phyloP scores from a whole-genome alignment of 2,888 invertebrate genomes.

The Arge pagana region DNA sequence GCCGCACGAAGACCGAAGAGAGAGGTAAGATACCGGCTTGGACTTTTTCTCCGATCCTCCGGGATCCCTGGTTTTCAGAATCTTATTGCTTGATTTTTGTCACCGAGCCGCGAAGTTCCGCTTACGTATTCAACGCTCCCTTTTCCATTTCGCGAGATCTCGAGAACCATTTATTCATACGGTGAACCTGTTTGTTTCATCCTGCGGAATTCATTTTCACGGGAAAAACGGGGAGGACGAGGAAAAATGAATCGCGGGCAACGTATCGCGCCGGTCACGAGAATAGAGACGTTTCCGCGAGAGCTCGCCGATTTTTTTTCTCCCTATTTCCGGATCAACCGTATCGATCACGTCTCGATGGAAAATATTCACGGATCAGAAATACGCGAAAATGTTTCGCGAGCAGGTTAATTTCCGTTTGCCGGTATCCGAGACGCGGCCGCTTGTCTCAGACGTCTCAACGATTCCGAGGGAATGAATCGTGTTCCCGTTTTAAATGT shows the following conservation, averaged over 20 bases:
- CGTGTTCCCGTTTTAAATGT: constrained; percentile 53
- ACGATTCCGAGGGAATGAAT: too few species aligned
- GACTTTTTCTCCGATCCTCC: constrained; percentile 24
- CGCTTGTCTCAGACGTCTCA: too few species aligned
- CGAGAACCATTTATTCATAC: constrained; percentile 19
- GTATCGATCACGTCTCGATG: too few species aligned
- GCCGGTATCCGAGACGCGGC: too few species aligned
- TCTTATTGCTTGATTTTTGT: constrained; percentile 31
- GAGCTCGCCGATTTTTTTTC: constrained; percentile 6
- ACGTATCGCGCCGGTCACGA: too few species aligned
- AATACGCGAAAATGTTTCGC: too few species aligned
- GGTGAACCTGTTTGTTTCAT: constrained; percentile 16
- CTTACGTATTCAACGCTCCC: constrained; percentile 24
- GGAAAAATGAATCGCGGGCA: too few species aligned
- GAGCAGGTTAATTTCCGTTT: too few species aligned
- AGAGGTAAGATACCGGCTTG: constrained; percentile 26
- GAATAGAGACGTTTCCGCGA: constrained; percentile 50
- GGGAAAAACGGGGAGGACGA: too few species aligned
- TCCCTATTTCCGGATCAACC: background rate
- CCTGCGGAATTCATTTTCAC: constrained; percentile 11
- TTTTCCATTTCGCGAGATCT: constrained; percentile 12
- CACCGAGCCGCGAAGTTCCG: constrained; percentile 2
- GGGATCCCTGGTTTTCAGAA: constrained; percentile 14
- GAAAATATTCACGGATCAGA: too few species aligned
- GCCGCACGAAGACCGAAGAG: constrained; percentile 10